phyloP scores from a whole-genome alignment of 64 coral and sea anemone species.

The Platygyra sinensis region DNA sequence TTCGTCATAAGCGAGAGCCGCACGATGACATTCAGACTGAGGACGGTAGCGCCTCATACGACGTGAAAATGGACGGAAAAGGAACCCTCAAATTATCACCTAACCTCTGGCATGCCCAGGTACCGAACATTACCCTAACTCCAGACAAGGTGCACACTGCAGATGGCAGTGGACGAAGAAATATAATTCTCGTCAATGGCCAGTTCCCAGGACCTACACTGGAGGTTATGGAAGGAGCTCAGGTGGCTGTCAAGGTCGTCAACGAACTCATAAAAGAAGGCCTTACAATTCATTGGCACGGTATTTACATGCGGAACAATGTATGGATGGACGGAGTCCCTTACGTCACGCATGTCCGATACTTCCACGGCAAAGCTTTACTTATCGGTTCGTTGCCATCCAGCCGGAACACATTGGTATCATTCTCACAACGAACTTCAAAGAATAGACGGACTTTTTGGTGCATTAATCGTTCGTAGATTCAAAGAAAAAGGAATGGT shows the following conservation, averaged over 20 bases:
- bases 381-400: conserved; percentile 41
- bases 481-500: not conserved
- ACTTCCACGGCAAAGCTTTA: conserved; percentile 42
- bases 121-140: conserved; percentile 37
- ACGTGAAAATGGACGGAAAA: too few species aligned
- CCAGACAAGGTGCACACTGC: conserved; percentile 46
- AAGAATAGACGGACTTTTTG: conserved; percentile 33
- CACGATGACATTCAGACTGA: too few species aligned
- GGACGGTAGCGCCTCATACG: too few species aligned
- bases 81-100: too few species aligned
- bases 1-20: too few species aligned
- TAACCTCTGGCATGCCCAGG: not conserved
- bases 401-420: conserved; percentile 52
- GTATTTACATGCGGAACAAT: conserved; percentile 51
- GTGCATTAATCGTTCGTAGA: conserved; percentile 43
- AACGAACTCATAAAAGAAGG: conserved; percentile 30
- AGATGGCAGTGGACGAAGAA: conserved; percentile 40
- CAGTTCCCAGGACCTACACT: conserved; percentile 67
- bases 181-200: conserved; percentile 50
- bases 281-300: conserved; percentile 57
- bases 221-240: conserved; percentile 65
- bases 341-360: conserved; percentile 52
- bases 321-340: conserved; percentile 67
- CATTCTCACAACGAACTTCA: conserved; percentile 34
- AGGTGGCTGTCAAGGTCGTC: conserved; percentile 54